Percentiles rank a stretch among this genome's conserved stretches.
Conservation (phyloP, 2,797 vertebrate species). For the Sebastes matsubarae region DNA sequence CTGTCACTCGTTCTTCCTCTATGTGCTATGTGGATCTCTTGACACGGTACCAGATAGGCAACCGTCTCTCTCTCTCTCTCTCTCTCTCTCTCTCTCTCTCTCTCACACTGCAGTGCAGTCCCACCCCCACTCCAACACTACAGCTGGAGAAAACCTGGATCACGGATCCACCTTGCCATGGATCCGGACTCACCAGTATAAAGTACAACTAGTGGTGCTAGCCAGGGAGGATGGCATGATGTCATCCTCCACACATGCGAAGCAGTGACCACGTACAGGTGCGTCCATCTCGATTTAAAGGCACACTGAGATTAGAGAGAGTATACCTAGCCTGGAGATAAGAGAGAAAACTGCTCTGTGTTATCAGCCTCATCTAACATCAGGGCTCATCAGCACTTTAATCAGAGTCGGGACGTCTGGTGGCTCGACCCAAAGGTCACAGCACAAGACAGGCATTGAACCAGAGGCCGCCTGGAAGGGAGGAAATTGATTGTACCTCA, state of each 20-base stretch:
- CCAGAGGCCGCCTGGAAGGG: not conserved
- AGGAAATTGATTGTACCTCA: conserved; percentile 9
- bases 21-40: conserved; percentile 36
- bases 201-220: conserved; percentile 18
- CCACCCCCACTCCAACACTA: conserved; percentile 70
- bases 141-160: conserved; percentile 77
- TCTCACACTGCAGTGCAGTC: conserved; percentile 76
- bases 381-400: conserved; percentile 19
- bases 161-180: conserved; percentile 28
- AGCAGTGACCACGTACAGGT: not conserved
- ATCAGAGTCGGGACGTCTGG: conserved; percentile 28
- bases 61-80: conserved; percentile 14
- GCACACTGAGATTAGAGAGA: conserved; percentile 16
- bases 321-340: conserved; percentile 11
- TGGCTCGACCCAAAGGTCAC: conserved; percentile 40
- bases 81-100: conserved; percentile 15
- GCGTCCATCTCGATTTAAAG: not conserved
- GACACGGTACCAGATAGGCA: conserved; percentile 32
- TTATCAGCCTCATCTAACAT: conserved; percentile 33
- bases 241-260: conserved; percentile 33
- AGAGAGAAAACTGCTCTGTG: conserved; percentile 1
- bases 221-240: conserved; percentile 43
- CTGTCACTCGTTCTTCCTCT: conserved; percentile 41
- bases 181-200: conserved; percentile 68
- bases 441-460: conserved; percentile 18